Base-by-base conservation (phyloP, 1,140 invertebrate species). In the Heterodera carotae region DNA sequence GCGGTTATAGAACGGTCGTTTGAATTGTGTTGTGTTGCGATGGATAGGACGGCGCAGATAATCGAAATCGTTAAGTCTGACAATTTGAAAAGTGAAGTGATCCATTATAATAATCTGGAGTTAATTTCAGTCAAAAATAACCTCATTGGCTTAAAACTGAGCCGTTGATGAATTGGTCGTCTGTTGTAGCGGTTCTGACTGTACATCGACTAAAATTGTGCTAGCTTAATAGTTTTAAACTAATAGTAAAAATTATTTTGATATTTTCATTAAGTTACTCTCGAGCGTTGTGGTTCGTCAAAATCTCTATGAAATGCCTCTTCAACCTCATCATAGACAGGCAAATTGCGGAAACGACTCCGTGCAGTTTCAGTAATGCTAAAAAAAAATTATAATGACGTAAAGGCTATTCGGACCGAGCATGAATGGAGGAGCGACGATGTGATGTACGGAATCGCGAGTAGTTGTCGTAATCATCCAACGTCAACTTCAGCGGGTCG, bases 21-120 rank as follows among this genome's bases (percentile, higher is more conserved):
- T 74, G 25, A 74, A 74, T 62, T 34, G 25, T 25, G 59, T 43
- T 25, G 59, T 74, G 12, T 34, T 64, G 59, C 29, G 72, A 34
- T 66, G n/a, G 64, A 74, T 27, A 18, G 72, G 72, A 15, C 72
- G 72, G 18, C 56, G 72, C 43, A 74, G 29, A 36, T 66, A 73
- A 48, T 62, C n/a, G 33, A 64, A 73, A 31, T 29, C 43, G 4
- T 48, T 64, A 29, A 62, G 33, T 22, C 71, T 73, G 31, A 62
- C 27, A 31, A 64, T 2, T 48, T 56, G 1, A 70, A 70, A 70
- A 70, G 36, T 70, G 7, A 60, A 62, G n/a, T 29, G 34, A 22
- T 22, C 27, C 36, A 29, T 53, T 8, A 56, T 12, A 36, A 74
- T 18, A 34, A 27, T 27, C 70, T 25, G 8, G 34, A 31, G 29